A percentile compares a stretch with the other conserved stretches of the same genome.
Conservation (phyloP, 1,140 invertebrate genomes). For the Brachionus koreanus region DNA sequence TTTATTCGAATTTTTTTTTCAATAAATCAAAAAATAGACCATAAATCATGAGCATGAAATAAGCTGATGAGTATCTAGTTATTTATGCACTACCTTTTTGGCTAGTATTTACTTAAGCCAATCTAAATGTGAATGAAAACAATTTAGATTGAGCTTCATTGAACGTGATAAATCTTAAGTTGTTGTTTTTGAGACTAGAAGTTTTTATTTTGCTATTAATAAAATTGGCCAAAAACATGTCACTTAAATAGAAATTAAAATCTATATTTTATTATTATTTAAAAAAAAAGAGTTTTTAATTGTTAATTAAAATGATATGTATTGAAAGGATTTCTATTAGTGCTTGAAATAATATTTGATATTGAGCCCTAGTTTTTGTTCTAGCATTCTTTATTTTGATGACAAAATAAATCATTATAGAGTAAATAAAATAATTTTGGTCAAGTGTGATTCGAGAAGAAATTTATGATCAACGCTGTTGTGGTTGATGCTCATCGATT, state of each 20-base stretch:
- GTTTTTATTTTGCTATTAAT: constrained; percentile 34
- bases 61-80: background rate
- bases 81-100: background rate
- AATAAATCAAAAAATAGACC: background rate
- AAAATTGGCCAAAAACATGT: background rate
- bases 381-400: background rate
- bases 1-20: background rate
- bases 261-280: background rate
- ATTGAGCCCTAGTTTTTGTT: background rate
- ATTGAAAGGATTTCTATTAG: background rate
- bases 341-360: background rate
- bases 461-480: background rate
- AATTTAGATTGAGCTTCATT: background rate
- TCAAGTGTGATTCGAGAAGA: background rate
- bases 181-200: background rate
- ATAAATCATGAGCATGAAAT: background rate
- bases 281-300: constrained; percentile 15
- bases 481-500: background rate
- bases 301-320: constrained; percentile 33
- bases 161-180: constrained; percentile 32
- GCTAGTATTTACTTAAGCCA: background rate
- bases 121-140: background rate
- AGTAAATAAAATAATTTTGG: constrained; percentile 3
- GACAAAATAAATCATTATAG: constrained; percentile 2
- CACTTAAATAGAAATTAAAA: constrained; percentile 21